Evolutionary conservation across 2,888 invertebrate genomes (phyloP).

Genomic region (Ypsolopha sequella): DNA sequence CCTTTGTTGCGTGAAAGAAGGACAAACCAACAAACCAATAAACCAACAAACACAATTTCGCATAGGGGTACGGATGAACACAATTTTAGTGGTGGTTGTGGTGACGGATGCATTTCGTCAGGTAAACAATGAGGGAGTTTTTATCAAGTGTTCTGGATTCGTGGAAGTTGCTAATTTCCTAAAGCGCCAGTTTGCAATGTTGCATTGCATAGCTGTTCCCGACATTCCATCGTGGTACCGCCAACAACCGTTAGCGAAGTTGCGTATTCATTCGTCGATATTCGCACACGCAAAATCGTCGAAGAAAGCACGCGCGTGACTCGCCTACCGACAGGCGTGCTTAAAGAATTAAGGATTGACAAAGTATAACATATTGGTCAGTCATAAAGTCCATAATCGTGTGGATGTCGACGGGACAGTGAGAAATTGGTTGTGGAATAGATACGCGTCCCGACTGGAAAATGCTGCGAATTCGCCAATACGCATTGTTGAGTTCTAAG

Average conservation of each 20-base stretch:
- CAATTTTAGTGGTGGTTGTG: no score
- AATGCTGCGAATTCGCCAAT: conserved; percentile 54
- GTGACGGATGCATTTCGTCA: no score
- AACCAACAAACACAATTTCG: no score
- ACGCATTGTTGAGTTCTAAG: conserved; percentile 52
- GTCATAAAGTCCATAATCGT: not conserved
- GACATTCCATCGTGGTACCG: conserved; percentile 52
- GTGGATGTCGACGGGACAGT: not conserved
- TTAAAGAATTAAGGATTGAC: conserved; percentile 9
- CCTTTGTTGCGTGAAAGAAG: no score
- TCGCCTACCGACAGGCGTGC: conserved; percentile 40
- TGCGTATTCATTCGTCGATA: conserved; percentile 36
- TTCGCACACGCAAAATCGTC: conserved; percentile 55
- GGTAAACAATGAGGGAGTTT: no score
- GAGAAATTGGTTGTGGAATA: conserved; percentile 12
- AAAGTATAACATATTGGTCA: not conserved
- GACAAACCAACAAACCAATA: no score
- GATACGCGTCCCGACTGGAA: conserved; percentile 52
- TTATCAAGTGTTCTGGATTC: no score
- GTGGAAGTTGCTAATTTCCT: no score
- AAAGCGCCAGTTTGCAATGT: no score
- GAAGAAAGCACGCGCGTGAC: conserved; percentile 66
- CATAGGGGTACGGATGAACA: no score
- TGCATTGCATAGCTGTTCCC: conserved; percentile 18
- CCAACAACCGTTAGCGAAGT: conserved; percentile 53